Conservation (phyloP, 2,888 invertebrate species). For the Nomada flava region DNA sequence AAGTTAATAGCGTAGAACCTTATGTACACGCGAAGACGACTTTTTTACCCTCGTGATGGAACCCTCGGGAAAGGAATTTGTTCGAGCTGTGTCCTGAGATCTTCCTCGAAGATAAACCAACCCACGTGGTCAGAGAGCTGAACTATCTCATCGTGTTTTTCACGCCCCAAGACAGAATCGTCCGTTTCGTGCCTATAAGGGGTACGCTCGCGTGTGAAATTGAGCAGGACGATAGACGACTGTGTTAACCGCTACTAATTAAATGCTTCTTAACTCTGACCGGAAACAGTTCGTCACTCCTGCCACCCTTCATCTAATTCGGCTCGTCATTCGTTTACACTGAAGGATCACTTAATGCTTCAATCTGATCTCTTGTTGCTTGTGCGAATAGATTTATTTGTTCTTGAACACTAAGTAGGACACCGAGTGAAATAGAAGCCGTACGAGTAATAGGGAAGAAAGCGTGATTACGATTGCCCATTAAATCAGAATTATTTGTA, state of each 20-base stretch:
- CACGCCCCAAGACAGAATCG: constrained; percentile 67
- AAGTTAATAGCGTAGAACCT: constrained; percentile 21
- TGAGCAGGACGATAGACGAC: constrained; percentile 56
- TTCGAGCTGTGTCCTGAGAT: constrained; percentile 40
- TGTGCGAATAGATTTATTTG: background rate
- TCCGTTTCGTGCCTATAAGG: constrained; percentile 35
- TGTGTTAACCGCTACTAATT: constrained; percentile 71
- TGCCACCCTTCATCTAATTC: constrained; percentile 9
- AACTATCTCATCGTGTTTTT: constrained; percentile 80
- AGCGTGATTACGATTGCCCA: too few species aligned
- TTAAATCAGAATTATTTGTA: too few species aligned
- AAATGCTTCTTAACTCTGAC: constrained; percentile 78
- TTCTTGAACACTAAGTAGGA: too few species aligned
- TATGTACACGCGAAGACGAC: constrained; percentile 19
- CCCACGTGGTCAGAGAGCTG: constrained; percentile 75
- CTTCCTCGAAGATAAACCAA: constrained; percentile 42
- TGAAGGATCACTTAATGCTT: background rate
- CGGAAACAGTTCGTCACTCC: constrained; percentile 25
- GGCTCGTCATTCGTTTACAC: background rate
- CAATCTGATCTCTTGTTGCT: background rate
- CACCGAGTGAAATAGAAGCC: too few species aligned
- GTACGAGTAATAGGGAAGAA: too few species aligned
- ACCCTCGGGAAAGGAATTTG: constrained; percentile 30
- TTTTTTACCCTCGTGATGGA: constrained; percentile 4
- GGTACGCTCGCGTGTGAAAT: constrained; percentile 65